Evolutionary conservation across 1,140 invertebrate genomes (phyloP).

Genomic region (Lucilia cuprina): DNA sequence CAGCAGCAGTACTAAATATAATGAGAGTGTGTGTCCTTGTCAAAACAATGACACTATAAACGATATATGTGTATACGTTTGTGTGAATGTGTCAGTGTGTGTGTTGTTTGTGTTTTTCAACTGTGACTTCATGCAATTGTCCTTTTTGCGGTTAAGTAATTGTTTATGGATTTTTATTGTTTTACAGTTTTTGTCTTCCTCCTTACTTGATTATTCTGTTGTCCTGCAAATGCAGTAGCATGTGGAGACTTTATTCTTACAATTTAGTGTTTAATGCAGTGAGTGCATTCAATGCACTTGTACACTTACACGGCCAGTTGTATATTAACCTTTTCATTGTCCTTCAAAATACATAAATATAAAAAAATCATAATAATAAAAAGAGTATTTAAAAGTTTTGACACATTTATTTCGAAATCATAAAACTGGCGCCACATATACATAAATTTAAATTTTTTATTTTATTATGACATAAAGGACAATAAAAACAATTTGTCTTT

Average conservation of each 20-base stretch:
- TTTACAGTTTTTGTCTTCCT: neutral
- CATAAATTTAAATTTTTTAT: neutral
- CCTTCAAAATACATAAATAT: neutral
- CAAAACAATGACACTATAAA: neutral
- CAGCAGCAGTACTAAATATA: neutral
- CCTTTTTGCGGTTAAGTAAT: slow-evolving; percentile 1
- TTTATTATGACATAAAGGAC: too few species aligned
- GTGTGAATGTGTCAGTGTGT: neutral
- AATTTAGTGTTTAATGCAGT: neutral
- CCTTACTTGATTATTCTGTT: neutral
- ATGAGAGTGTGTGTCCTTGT: neutral
- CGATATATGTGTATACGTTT: neutral
- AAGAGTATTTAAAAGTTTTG: neutral
- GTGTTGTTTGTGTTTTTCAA: neutral
- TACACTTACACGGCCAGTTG: neutral
- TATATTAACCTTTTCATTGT: neutral
- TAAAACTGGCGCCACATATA: neutral
- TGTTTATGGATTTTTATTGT: neutral
- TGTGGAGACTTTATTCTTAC: neutral
- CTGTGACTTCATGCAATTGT: neutral
- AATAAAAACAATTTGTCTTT: too few species aligned
- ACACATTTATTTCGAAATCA: neutral
- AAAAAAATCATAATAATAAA: neutral
- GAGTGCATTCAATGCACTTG: neutral
- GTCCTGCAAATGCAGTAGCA: neutral